A percentile compares a stretch with the other conserved stretches of the same genome.
These are phyloP conservation scores for Cosmorhoe ocellata DNA, from an alignment of 2,888 invertebrate species.

Conservation along the genomic window DNA sequence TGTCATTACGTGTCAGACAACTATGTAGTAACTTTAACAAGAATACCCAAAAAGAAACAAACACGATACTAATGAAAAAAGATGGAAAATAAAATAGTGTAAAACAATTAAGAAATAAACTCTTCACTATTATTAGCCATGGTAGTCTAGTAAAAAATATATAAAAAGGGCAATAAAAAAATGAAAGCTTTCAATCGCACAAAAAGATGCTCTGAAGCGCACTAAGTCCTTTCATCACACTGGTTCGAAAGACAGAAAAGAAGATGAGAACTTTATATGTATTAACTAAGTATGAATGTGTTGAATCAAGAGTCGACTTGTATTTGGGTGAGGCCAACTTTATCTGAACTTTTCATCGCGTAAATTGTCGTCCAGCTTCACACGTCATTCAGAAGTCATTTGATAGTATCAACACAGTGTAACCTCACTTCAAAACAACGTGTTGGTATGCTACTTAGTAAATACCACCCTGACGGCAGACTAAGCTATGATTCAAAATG, in stretches of 20 bases:
- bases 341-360: slow-evolving; percentile 24
- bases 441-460: not conserved
- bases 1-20: not conserved
- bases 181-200: too few relatives aligned
- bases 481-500: not conserved
- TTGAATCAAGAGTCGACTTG: slow-evolving; percentile 11
- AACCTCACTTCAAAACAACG: slow-evolving; percentile 4
- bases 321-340: slow-evolving; percentile 7
- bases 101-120: too few relatives aligned
- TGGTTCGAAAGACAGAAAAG: too few relatives aligned
- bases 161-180: too few relatives aligned
- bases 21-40: not conserved
- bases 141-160: too few relatives aligned
- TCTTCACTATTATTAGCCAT: too few relatives aligned
- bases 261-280: too few relatives aligned
- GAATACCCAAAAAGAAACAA: too few relatives aligned
- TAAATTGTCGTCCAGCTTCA: slow-evolving; percentile 17
- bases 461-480: not conserved
- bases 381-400: slow-evolving; percentile 20
- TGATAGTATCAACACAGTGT: slow-evolving; percentile 12
- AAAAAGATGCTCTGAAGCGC: too few relatives aligned
- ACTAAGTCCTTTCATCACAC: too few relatives aligned
- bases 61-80: too few relatives aligned
- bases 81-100: too few relatives aligned
- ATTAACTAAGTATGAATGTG: not conserved